These are phyloP conservation scores for Cataglyphis albicans DNA, from an alignment of 2,888 invertebrate genomes.

Conservation along the genomic window DNA sequence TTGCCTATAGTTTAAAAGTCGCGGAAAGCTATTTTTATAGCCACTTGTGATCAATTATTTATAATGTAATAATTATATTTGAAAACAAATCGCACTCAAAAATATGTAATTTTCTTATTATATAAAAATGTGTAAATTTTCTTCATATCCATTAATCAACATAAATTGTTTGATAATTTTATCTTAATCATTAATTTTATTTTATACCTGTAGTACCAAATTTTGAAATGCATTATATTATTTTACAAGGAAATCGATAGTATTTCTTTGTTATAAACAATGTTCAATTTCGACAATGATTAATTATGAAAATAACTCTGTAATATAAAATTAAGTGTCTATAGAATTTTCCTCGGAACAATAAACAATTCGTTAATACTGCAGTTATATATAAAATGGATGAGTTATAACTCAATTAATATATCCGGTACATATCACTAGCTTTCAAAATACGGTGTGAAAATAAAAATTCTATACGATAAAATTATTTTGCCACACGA, in stretches of 20 bases:
- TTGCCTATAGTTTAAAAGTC: not conserved
- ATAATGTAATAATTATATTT: not conserved
- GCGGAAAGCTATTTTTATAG: not conserved
- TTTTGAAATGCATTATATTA: not conserved
- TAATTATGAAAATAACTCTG: conserved; percentile 5
- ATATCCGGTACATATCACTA: conserved; percentile 15
- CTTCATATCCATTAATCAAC: not conserved
- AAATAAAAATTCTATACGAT: conserved; percentile 31
- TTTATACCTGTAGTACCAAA: not conserved
- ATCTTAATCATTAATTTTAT: not conserved
- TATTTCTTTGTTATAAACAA: not conserved
- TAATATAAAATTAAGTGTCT: conserved; percentile 14
- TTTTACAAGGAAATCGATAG: not conserved
- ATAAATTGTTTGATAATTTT: not conserved
- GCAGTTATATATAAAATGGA: not conserved
- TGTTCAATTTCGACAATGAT: not conserved
- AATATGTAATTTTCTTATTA: too few relatives aligned
- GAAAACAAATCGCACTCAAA: not conserved
- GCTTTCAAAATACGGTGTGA: conserved; percentile 24
- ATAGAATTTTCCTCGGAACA: not conserved
- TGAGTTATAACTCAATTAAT: conserved; percentile 31
- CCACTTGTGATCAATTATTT: not conserved
- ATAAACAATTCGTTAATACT: conserved; percentile 29
- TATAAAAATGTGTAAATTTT: not conserved
- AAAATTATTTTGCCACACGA: conserved; percentile 29